These are phyloP conservation scores for Mastigias papua DNA, from an alignment of 30 jellyfish, hydroid and myxozoan species.

Conservation along the genomic window DNA sequence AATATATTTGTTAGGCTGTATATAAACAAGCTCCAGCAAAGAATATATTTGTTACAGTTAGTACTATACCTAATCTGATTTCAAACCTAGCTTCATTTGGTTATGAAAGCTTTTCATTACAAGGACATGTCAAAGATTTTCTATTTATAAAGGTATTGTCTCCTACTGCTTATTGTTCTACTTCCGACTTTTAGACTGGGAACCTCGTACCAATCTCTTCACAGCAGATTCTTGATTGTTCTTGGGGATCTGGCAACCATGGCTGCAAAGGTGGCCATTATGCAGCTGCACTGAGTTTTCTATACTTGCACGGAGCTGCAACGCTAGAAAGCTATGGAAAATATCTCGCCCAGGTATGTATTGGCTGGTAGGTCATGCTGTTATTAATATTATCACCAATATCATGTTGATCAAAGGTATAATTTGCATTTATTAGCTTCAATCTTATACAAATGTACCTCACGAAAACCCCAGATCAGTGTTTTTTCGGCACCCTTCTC, in stretches of 20 bases:
- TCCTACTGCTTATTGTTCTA: not conserved
- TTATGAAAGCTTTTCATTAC: not conserved
- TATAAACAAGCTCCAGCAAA: too few species aligned
- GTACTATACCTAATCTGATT: too few species aligned
- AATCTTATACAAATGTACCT: too few species aligned
- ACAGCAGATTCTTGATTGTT: slow-evolving; percentile 97
- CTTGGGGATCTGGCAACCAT: slow-evolving; percentile 99
- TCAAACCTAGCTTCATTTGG: too few species aligned
- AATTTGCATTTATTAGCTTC: too few species aligned
- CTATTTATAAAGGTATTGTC: not conserved
- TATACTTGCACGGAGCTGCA: slow-evolving; percentile 91
- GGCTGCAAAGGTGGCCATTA: slow-evolving; percentile 99
- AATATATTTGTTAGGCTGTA: too few species aligned
- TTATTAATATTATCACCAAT: too few species aligned
- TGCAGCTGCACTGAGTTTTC: slow-evolving; percentile 97
- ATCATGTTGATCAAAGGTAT: too few species aligned
- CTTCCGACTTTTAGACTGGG: slow-evolving; percentile 79
- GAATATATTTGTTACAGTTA: too few species aligned
- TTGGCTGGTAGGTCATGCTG: too few species aligned
- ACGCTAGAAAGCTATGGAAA: slow-evolving; percentile 97
- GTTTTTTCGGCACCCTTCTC: too few species aligned
- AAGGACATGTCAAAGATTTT: not conserved
- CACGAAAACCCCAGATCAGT: too few species aligned
- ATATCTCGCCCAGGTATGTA: slow-evolving; percentile 94
- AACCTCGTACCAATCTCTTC: slow-evolving; percentile 86